A percentile compares a stretch with the other conserved stretches of the same genome.
phyloP scores from a whole-genome alignment of 1,140 invertebrate species.

The Aphaenogaster ashmeadi region DNA sequence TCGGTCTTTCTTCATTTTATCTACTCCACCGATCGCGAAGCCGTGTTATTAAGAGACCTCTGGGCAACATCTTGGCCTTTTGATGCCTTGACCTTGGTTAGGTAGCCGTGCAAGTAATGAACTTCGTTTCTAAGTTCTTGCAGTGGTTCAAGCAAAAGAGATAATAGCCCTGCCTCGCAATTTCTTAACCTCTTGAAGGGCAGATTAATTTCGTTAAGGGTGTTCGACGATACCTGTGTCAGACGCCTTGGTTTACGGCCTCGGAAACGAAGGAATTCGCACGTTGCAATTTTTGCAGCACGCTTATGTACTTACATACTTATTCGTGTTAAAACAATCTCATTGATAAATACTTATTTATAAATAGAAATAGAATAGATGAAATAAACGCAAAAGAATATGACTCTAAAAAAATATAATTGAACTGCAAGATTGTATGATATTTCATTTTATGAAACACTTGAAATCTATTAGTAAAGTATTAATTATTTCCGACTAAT shows the following conservation, averaged over 20 bases:
- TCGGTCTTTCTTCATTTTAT: constrained; percentile 50
- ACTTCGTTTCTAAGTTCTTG: constrained; percentile 44
- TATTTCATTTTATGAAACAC: neutral
- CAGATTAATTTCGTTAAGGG: constrained; percentile 54
- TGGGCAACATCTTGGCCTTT: constrained; percentile 28
- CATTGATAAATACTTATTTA: neutral
- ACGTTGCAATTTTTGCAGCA: neutral
- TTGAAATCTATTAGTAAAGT: neutral
- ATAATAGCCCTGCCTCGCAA: constrained; percentile 19
- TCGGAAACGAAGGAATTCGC: neutral
- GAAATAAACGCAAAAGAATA: neutral
- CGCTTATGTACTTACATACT: too few species aligned
- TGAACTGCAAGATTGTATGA: neutral
- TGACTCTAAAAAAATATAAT: neutral
- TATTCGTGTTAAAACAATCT: neutral
- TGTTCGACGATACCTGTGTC: neutral
- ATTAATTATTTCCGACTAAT: neutral
- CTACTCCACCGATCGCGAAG: constrained; percentile 31
- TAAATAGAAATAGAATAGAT: neutral
- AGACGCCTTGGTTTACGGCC: neutral
- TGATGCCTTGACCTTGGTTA: constrained; percentile 45
- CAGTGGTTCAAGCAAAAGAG: constrained; percentile 39
- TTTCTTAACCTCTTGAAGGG: constrained; percentile 40
- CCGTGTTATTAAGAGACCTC: constrained; percentile 50
- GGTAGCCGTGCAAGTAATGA: constrained; percentile 50